Conservation (phyloP, 37 sponge, comb jelly and placozoan species). For the Spongilla lacustris region DNA sequence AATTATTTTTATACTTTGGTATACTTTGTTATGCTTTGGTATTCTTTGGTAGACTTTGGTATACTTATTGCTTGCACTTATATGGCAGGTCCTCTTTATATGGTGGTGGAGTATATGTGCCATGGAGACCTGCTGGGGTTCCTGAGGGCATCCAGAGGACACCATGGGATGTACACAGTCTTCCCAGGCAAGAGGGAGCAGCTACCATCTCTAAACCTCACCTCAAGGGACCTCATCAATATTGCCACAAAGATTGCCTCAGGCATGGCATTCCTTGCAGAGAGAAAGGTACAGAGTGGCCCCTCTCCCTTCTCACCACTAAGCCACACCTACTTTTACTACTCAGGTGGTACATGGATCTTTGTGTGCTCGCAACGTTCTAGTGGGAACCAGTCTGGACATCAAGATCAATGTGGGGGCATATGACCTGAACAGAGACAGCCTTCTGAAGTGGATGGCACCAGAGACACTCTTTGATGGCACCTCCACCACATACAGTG, state of each 20-base stretch:
- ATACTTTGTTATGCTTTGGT: too few relatives aligned
- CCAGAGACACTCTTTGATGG: slow-evolving; percentile 67
- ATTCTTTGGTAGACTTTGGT: too few relatives aligned
- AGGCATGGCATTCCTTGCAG: slow-evolving; percentile 77
- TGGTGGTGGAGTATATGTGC: slow-evolving; percentile 81
- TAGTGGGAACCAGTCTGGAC: slow-evolving; percentile 71
- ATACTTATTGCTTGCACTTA: too few relatives aligned
- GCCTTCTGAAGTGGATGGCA: slow-evolving; percentile 61
- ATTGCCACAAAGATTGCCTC: slow-evolving; percentile 65
- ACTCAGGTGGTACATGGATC: slow-evolving; percentile 68
- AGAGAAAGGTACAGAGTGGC: slow-evolving; percentile 43
- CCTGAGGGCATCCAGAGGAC: slow-evolving; percentile 60
- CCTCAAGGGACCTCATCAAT: slow-evolving; percentile 59
- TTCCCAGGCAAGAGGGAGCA: slow-evolving; percentile 50
- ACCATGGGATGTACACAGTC: slow-evolving; percentile 60
- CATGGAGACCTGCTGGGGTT: slow-evolving; percentile 86
- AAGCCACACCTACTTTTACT: background rate
- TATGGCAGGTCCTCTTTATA: slow-evolving; percentile 60
- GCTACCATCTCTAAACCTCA: slow-evolving; percentile 45
- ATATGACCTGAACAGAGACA: slow-evolving; percentile 35
- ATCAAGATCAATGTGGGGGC: slow-evolving; percentile 74
- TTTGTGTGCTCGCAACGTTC: slow-evolving; percentile 72
- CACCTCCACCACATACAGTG: slow-evolving; percentile 14
- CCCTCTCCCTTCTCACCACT: background rate
- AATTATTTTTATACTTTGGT: too few relatives aligned